Evolutionary conservation across 2,888 invertebrate species (phyloP).

Genomic region (Agelastica alni): DNA sequence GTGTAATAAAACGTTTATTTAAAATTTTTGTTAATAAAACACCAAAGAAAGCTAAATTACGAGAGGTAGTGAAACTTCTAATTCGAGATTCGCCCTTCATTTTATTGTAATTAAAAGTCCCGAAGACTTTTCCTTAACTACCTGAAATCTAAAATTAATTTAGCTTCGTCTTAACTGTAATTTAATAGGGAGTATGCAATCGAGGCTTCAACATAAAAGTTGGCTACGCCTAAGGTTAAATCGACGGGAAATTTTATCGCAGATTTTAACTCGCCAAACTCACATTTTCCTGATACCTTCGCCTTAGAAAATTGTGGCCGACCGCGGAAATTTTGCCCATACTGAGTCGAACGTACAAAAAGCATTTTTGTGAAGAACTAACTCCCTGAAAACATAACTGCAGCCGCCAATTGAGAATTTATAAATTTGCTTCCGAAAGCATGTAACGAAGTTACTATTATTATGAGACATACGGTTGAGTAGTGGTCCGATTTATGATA

Average conservation of each 20-base stretch:
- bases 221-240: constrained; percentile 40
- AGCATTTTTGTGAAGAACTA: no score
- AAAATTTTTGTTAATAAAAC: constrained; percentile 34
- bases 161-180: constrained; percentile 47
- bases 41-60: constrained; percentile 38
- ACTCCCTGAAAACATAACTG: no score
- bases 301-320: constrained; percentile 8
- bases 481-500: no score
- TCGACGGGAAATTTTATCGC: constrained; percentile 45
- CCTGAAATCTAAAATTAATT: constrained; percentile 51
- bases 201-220: constrained; percentile 41
- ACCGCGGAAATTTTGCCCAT: not conserved
- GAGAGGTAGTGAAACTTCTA: constrained; percentile 38
- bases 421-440: no score
- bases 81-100: constrained; percentile 31
- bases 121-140: constrained; percentile 46
- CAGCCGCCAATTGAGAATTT: no score
- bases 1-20: constrained; percentile 24
- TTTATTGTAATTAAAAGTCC: constrained; percentile 50
- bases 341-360: not conserved
- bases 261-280: constrained; percentile 43
- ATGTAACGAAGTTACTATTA: no score
- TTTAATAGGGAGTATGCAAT: constrained; percentile 48
- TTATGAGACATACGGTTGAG: no score
- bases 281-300: constrained; percentile 32